Evolutionary conservation across 2,888 invertebrate species (phyloP).

Genomic region (Lochmaea crataegi): DNA sequence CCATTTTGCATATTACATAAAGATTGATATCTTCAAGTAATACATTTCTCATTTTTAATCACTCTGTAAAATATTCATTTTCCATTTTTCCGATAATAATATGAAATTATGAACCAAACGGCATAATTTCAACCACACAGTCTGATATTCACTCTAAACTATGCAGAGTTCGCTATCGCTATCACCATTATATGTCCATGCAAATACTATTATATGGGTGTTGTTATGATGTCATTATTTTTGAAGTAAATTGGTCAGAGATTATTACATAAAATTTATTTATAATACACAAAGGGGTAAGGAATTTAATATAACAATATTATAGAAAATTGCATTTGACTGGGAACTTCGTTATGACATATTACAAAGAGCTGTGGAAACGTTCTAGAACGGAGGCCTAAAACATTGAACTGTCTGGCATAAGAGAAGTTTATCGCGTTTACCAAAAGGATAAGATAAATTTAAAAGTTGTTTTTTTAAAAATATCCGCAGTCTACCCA

Average conservation of each 20-base stretch:
- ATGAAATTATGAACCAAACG: conserved; percentile 26
- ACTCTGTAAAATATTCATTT: background rate
- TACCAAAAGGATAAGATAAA: too few species aligned
- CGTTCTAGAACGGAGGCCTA: too few species aligned
- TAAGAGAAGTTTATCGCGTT: too few species aligned
- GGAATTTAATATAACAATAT: conserved; percentile 19
- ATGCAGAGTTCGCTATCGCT: conserved; percentile 34
- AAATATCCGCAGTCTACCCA: background rate
- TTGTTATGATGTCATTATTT: conserved; percentile 36
- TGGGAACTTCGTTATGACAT: background rate
- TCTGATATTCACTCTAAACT: conserved; percentile 34
- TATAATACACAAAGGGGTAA: conserved; percentile 14
- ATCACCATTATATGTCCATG: conserved; percentile 33
- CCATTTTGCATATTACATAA: too few species aligned
- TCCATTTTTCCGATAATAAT: too few species aligned
- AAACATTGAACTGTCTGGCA: too few species aligned
- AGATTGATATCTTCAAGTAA: too few species aligned
- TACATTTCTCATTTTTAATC: too few species aligned
- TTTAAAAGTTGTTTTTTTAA: background rate
- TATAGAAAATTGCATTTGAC: conserved; percentile 1
- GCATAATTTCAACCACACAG: too few species aligned
- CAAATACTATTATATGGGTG: conserved; percentile 24
- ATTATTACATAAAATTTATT: conserved; percentile 31
- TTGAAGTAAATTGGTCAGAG: conserved; percentile 28
- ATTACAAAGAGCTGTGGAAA: background rate